A percentile compares a stretch with the other conserved stretches of the same genome.
These are phyloP conservation scores for Lithophane semibrunnea DNA, from an alignment of 2,888 invertebrate genomes.

Conservation along the genomic window DNA sequence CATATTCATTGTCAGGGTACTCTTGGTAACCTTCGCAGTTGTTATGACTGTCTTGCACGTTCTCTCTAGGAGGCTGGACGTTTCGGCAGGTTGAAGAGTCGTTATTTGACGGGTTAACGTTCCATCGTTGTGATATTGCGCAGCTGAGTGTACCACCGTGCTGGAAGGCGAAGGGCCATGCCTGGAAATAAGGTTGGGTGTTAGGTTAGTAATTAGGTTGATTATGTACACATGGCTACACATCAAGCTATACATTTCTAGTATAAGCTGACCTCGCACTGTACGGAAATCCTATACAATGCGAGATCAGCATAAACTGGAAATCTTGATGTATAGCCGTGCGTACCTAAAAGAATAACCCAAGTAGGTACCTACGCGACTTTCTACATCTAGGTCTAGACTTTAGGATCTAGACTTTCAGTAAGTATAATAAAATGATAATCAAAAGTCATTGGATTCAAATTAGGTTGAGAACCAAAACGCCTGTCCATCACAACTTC, in stretches of 20 bases:
- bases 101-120: constrained; percentile 74
- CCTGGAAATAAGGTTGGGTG: constrained; percentile 84
- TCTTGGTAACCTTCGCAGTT: constrained; percentile 78
- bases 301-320: too few species aligned
- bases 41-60: constrained; percentile 52
- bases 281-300: too few species aligned
- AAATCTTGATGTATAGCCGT: too few species aligned
- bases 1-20: constrained; percentile 85
- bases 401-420: neutral
- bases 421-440: neutral
- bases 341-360: too few species aligned
- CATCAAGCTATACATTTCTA: too few species aligned
- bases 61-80: constrained; percentile 57
- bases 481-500: too few species aligned
- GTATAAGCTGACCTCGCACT: too few species aligned
- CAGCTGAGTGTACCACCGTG: constrained; percentile 89
- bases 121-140: constrained; percentile 86
- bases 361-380: neutral
- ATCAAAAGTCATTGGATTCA: too few species aligned
- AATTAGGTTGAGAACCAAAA: too few species aligned
- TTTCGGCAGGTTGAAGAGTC: constrained; percentile 67
- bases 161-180: constrained; percentile 96
- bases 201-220: neutral
- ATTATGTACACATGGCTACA: too few species aligned
- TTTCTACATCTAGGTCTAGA: too few species aligned